Base-by-base conservation (phyloP, 2,113 vertebrate genomes). In the Archocentrus centrarchus region DNA sequence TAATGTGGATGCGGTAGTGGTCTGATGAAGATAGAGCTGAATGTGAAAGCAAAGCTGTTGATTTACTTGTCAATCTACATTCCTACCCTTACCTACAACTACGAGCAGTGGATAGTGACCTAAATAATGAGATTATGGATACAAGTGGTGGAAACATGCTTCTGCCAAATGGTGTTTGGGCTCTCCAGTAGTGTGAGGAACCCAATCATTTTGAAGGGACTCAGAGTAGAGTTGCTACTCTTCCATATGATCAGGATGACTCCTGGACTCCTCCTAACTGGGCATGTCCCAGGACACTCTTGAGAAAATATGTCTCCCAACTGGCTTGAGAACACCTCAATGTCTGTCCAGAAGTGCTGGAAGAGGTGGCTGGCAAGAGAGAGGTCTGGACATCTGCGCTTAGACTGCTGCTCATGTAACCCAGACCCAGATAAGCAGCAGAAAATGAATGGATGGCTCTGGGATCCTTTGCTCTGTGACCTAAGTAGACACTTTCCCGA, bases 91-190 rank as follows among this genome's bases (percentile, higher is more conserved):
- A 47, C 2, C 8, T 47, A 47, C 5, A 3, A 0, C 22, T 22
- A 68, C 2, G 1, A 68, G 41, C 39, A 27, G 41, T 44, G 47
- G 22, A 0, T 27, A 47, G 64, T 68, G 64, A 68, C 64, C 27
- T 68, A 68, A 68, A 68, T 14, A 66, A 66, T 44, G 63, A 47
- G 1, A 27, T 68, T 22, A 27, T 68, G 64, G 15, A 68, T 68
- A 11, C 22, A 68, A 68, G 64, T 7, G 44, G 2, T 18, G 64
- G 64, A 68, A 68, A 47, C 39, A 68, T 47, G 44, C 41, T 27
- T 68, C 64, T 41, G 47, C 22, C 41, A 68, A 68, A 47, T 2
- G 17, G 41, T 27, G 41, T 68, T 68, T 24, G 41, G 64, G 64
- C 18, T 47, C 64, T 47, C 64, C 22, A 47, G 2, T 68, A 47